Percentiles rank a stretch among this genome's conserved stretches.
These are phyloP conservation scores for Zaprionus davidi DNA, from an alignment of 1,140 invertebrate genomes.

Conservation along the genomic window DNA sequence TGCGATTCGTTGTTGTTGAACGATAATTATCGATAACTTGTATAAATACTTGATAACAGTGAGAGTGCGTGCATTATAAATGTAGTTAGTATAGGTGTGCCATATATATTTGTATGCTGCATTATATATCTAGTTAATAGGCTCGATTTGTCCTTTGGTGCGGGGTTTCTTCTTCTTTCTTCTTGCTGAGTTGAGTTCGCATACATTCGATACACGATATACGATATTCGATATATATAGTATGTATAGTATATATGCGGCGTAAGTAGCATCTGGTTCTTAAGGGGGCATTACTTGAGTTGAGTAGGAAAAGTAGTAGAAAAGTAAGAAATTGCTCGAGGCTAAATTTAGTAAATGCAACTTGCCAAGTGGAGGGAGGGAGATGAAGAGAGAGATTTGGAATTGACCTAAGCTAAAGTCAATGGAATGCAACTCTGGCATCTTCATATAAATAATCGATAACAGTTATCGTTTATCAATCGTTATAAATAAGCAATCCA, in stretches of 20 bases:
- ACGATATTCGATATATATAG: neutral
- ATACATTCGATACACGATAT: neutral
- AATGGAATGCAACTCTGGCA: constrained; percentile 6
- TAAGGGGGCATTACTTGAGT: neutral
- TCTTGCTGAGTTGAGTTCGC: constrained; percentile 32
- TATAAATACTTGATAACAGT: constrained; percentile 38
- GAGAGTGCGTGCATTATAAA: constrained; percentile 29
- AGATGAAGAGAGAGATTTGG: neutral
- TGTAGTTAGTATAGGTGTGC: neutral
- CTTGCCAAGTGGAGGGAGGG: constrained; percentile 12
- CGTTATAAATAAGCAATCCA: too few relatives aligned
- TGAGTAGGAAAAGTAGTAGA: constrained; percentile 52
- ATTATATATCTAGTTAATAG: constrained; percentile 52
- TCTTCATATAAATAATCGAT: neutral
- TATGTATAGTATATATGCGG: neutral
- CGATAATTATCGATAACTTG: constrained; percentile 33
- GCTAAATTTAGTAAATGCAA: constrained; percentile 63
- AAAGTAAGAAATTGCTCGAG: constrained; percentile 63
- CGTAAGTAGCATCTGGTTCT: constrained; percentile 26
- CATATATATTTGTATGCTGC: constrained; percentile 1
- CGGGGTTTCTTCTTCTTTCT: constrained; percentile 30
- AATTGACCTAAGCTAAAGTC: constrained; percentile 22
- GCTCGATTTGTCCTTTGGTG: constrained; percentile 71
- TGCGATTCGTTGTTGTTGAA: neutral
- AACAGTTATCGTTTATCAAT: neutral